Evolutionary conservation across 2,888 invertebrate species (phyloP).

Genomic region (Mimumesa dahlbomi): DNA sequence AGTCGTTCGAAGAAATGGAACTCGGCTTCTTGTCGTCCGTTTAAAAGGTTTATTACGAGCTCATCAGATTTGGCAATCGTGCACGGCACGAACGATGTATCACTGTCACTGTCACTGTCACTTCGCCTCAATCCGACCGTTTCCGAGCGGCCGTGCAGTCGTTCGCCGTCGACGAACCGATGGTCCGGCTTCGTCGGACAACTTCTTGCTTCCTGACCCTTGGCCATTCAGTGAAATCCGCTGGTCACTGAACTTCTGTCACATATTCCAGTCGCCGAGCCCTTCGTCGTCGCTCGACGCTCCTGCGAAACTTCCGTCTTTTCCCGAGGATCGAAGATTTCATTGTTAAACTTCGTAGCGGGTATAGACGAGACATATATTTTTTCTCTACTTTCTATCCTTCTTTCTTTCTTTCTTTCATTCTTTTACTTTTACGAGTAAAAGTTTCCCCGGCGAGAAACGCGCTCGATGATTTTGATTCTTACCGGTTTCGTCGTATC

Average conservation of each 20-base stretch:
- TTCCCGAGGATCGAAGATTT: no score
- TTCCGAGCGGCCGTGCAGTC: slow-evolving; percentile 36
- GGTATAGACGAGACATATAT: no score
- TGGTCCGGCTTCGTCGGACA: slow-evolving; percentile 27
- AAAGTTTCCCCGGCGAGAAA: not conserved
- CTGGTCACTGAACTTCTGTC: slow-evolving; percentile 41
- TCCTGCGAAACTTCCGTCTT: no score
- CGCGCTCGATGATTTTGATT: not conserved
- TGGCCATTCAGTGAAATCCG: slow-evolving; percentile 45
- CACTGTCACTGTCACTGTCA: slow-evolving; percentile 60
- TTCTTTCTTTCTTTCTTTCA: no score
- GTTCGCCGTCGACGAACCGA: slow-evolving; percentile 31
- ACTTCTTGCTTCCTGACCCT: slow-evolving; percentile 57
- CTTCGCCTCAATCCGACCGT: slow-evolving; percentile 47
- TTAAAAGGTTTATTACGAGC: slow-evolving; percentile 55
- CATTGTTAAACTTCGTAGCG: no score
- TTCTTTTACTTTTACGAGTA: no score
- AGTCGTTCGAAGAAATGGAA: slow-evolving; percentile 48
- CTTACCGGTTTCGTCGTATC: not conserved
- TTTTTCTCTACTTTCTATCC: no score
- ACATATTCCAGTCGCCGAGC: slow-evolving; percentile 34
- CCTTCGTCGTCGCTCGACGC: slow-evolving; percentile 21
- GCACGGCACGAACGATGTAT: slow-evolving; percentile 57
- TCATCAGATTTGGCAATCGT: slow-evolving; percentile 52
- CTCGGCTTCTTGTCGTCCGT: slow-evolving; percentile 17